Conservation (phyloP, 2,113 vertebrate genomes). For the Lagenorhynchus albirostris region DNA sequence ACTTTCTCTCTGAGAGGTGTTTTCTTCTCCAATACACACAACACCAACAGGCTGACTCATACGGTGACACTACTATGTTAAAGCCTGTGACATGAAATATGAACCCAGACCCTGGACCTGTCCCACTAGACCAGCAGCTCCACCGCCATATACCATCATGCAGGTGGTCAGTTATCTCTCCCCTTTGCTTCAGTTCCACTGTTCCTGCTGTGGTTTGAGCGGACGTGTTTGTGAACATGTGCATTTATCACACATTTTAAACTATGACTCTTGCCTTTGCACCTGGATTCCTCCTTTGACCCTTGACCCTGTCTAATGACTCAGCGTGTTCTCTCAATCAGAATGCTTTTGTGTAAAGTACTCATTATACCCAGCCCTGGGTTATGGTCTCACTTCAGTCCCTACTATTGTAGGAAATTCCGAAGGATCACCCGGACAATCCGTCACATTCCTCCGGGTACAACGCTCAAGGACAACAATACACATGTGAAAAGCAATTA, state of each 20-base stretch:
- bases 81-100: neutral
- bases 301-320: neutral
- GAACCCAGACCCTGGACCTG: neutral
- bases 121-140: neutral
- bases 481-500: neutral
- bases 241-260: neutral
- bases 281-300: neutral
- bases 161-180: accelerated
- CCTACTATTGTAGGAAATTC: neutral
- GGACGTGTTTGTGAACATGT: neutral
- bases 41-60: neutral
- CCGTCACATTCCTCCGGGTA: neutral
- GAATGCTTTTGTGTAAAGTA: neutral
- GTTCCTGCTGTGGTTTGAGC: neutral
- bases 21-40: neutral
- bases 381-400: neutral
- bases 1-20: neutral
- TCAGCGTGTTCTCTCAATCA: neutral
- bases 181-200: neutral
- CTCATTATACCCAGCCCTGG: neutral
- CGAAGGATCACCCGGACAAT: neutral
- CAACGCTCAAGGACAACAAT: neutral
- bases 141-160: accelerated
- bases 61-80: too few species aligned
- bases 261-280: neutral